Base-by-base conservation (phyloP, 1,140 invertebrate genomes). In the Drosophila busckii region DNA sequence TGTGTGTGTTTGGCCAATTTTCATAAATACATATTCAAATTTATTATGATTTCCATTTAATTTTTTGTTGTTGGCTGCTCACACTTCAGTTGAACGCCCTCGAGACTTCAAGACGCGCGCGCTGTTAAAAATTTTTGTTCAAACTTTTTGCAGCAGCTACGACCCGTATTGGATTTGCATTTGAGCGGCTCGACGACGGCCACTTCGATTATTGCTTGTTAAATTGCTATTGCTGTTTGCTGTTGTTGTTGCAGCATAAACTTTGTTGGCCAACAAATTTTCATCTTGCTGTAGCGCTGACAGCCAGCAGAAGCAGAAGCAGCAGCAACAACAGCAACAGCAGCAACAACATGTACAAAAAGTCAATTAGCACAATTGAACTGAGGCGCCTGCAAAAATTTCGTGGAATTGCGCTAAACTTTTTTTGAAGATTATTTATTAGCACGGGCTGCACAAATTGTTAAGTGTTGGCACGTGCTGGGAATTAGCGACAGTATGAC, bases 41-140 rank as follows among this genome's bases (percentile, higher is more conserved):
- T 82, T 80, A 80, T 80, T 80, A 75, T 63, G 66, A 76, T 78
- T 76, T 78, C 66, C 70, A 64, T 78, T 76, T 70, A 75, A 75
- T 75, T 76, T 76, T 46, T 70, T 56, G n/a, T n/a, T n/a, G n/a
- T n/a, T 35, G 58, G 63, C 48, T 46, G 32, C 46, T 54, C 50
- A 50, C 49, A 32, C 50, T 55, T 34, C 40, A 44, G 40, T 32
- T 25, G 19, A 29, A 35, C 19, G 4, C 3, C 23, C 5, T 19
- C 1, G 10, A 4, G 26, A 22, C 35, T 16, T n/a, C 9, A 19
- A 26, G 59, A 48, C 40, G 59, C 53, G 69, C n/a, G 25, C 49
- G 37, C 41, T 53, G 58, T 67, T 54, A 29, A 44, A 69, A 68
- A 41, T 75, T 75, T 49, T 65, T 49, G 34, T 41, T 55, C 25